Evolutionary conservation across 2,113 vertebrate genomes (phyloP), one percentile per base, ranked within the genome.

Genomic region (Cyprinodon tularosa): DNA sequence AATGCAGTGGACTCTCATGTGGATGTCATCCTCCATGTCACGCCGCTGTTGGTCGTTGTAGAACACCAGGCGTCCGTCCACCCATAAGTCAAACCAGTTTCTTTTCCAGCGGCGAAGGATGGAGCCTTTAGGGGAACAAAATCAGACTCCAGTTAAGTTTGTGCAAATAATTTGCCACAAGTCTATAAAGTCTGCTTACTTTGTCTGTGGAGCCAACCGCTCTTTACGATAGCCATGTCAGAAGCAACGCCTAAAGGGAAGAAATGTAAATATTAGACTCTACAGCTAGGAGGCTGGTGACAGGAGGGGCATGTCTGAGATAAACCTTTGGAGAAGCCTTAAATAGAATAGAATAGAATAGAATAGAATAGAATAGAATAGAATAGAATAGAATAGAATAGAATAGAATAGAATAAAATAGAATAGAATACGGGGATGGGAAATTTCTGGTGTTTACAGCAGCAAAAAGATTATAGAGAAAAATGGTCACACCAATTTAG

Each of bases 31-130:
- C 82, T 98, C 97, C 78, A 97, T 79, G 82, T 96, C 96, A 9
- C 87, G 93, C 10, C 97, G 92, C 12, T 94, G 94, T 63, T 97
- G 96, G 68, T 98, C 95, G 44, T 96, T 96, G 3, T 97, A 98
- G 91, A 97, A 98, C 77, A 98, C 93, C 10, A 99, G 91, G 36
- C 95, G 94, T 14, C 97, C 97, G 42, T 98, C 95, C 38, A 96
- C 95, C 96, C 96, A 99, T 62, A 99, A 82, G 81, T 99, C 97
- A 92, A 99, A 98, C 97, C 97, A 99, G 88, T 99, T 99, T 91
- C 91, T 97, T 87, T 99, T 98, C 97, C 97, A 99, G 0, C 97
- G 94, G 37, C 96, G 96, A 86, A 99, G 87, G 89, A 99, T 98
- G 71, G 96, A 98, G 83, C 97, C 97, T 92, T 71, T 9, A 7